A percentile compares a stretch with the other conserved stretches of the same genome.
Conservation (phyloP, 2,113 vertebrate species). For the Istiophorus platypterus region DNA sequence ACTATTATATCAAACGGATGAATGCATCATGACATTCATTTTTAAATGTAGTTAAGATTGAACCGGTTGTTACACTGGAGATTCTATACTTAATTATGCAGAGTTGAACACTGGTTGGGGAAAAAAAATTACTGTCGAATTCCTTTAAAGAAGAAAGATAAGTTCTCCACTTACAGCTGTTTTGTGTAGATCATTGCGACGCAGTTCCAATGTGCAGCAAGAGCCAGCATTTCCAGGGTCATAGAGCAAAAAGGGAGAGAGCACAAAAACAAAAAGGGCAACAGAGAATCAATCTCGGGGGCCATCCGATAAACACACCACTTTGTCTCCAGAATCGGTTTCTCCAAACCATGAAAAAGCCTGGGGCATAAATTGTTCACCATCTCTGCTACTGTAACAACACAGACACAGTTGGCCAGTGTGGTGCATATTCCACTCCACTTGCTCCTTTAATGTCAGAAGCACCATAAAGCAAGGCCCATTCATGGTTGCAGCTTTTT, state of each 20-base stretch:
- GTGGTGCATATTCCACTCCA: constrained; percentile 40
- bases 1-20: neutral
- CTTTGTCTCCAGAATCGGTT: constrained; percentile 43
- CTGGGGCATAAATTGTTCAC: constrained; percentile 34
- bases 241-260: constrained; percentile 18
- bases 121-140: neutral
- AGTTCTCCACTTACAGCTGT: constrained; percentile 93
- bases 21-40: neutral
- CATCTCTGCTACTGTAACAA: constrained; percentile 37
- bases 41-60: neutral
- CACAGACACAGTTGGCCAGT: constrained; percentile 38
- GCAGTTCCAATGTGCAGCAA: constrained; percentile 68
- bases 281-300: constrained; percentile 53
- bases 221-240: constrained; percentile 39
- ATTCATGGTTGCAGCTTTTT: constrained; percentile 38
- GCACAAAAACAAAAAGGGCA: constrained; percentile 36
- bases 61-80: neutral
- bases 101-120: neutral
- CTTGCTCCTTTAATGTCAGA: constrained; percentile 57
- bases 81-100: neutral
- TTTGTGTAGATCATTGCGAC: constrained; percentile 76
- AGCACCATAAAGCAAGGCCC: constrained; percentile 45
- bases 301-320: constrained; percentile 49
- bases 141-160: neutral
- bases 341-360: constrained; percentile 35